Percentiles rank a stretch among this genome's conserved stretches.
Evolutionary conservation across 2,888 invertebrate genomes (phyloP).

Genomic region (Tetrapedia diversipes): DNA sequence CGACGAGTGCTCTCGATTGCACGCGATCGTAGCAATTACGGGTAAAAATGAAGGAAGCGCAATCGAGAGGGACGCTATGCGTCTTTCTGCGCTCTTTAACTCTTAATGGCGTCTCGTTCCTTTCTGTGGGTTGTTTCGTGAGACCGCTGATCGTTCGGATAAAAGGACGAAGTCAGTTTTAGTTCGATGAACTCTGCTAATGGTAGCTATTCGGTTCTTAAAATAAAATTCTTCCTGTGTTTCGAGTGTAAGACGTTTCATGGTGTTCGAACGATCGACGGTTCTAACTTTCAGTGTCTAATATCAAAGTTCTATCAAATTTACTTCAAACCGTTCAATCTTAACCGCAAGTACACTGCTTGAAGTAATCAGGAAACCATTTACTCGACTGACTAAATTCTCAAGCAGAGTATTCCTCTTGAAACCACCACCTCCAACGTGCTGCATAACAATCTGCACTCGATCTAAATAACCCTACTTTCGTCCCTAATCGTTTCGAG

Average conservation of each 20-base stretch:
- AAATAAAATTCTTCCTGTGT: not conserved
- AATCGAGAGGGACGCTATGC: conserved; percentile 8
- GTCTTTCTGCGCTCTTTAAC: conserved; percentile 17
- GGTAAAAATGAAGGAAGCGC: conserved; percentile 24
- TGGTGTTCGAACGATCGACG: not conserved
- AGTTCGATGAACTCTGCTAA: conserved; percentile 10
- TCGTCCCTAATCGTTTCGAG: not conserved
- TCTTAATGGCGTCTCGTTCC: conserved; percentile 27
- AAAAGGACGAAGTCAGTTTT: conserved; percentile 16
- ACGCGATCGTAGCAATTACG: conserved; percentile 33
- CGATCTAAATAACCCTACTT: not conserved
- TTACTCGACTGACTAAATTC: not conserved
- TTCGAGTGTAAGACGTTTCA: not conserved
- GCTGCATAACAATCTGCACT: not conserved
- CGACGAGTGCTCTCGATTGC: conserved; percentile 20
- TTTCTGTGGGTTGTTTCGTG: not conserved
- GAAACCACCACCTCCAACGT: not conserved
- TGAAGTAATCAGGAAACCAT: not conserved
- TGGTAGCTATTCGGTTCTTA: not conserved
- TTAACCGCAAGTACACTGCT: not conserved
- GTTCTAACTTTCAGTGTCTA: not conserved
- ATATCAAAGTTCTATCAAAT: not conserved
- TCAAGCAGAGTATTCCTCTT: too few relatives aligned
- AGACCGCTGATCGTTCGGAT: not conserved
- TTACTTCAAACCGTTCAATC: not conserved